Base-by-base conservation (phyloP, 53 echinoderm and acorn worm genomes). In the Luidia sarsii region DNA sequence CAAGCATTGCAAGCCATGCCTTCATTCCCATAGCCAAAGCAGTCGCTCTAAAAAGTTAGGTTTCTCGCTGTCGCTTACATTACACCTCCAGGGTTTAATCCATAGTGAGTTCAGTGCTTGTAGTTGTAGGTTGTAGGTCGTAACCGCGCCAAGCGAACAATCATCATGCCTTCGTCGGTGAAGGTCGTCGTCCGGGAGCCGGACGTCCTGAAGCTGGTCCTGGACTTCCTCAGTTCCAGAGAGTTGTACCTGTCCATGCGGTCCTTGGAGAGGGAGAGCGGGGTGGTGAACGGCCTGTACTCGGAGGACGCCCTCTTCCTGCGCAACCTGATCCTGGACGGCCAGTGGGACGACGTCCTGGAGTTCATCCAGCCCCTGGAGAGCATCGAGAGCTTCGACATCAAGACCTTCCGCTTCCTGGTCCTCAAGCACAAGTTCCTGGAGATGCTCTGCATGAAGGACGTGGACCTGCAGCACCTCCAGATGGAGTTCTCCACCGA, bases 391-490 rank as follows among this genome's bases (percentile, higher is more conserved):
- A 97, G 83, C 46, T 93, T 97, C 71, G 91, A 97, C 49, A 67
- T 82, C 1, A 97, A 92, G 68, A 80, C 71, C 27, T 93, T 97
- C 49, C 91, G 91, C 20, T 97, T 89, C 48, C 57, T 91, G 43
- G 89, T 97, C 57, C 52, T 97, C 69, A 97, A 91, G 84, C 97
- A 97, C 71, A 97, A 97, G 49, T 89, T 93, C 29, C 82, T 97
- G 33, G 97, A 97, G 77, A 97, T 97, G 97, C 83, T 97, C 0
- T 97, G 97, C 54, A 97, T 97, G 97, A 88, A 94, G 51, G 88
- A 88, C 50, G 97, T 92, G 21, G 92, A 94, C 66, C 79, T 93
- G 2, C 88, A 90, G 61, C 93, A 96, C 51, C 89, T 95, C 18
- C 97, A 97, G 72, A 81, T 91, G 39, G 97, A 97, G 87, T 91